Conservation (phyloP, 2,113 vertebrate species). For the Piprites chloris region DNA sequence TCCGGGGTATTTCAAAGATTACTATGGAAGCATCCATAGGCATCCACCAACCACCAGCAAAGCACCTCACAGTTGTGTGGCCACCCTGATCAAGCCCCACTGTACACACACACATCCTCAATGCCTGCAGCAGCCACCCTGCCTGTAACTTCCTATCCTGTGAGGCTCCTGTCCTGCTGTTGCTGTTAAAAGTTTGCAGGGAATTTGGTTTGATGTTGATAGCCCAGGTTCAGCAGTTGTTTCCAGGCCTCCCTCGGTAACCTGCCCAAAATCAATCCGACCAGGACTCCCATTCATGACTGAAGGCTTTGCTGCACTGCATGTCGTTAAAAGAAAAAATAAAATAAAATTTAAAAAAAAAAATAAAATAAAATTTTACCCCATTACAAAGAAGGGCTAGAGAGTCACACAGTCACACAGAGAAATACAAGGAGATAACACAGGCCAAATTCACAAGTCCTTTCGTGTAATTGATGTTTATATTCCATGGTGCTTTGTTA, state of each 20-base stretch:
- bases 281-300: neutral
- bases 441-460: neutral
- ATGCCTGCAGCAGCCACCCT: neutral
- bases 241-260: neutral
- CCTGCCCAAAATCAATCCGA: neutral
- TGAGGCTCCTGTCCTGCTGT: neutral
- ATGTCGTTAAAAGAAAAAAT: neutral
- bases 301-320: neutral
- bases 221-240: neutral
- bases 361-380: neutral
- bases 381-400: neutral
- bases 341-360: neutral
- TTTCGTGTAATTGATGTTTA: rapidly evolving
- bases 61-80: neutral
- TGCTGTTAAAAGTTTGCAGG: neutral
- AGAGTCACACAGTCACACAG: neutral
- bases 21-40: neutral
- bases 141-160: rapidly evolving
- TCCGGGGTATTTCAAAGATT: neutral
- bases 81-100: neutral
- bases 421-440: neutral
- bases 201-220: neutral
- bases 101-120: rapidly evolving
- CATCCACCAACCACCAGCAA: neutral
- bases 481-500: neutral